Evolutionary conservation across 2,113 vertebrate genomes (phyloP).

Genomic region (Ibidorhyncha struthersii): DNA sequence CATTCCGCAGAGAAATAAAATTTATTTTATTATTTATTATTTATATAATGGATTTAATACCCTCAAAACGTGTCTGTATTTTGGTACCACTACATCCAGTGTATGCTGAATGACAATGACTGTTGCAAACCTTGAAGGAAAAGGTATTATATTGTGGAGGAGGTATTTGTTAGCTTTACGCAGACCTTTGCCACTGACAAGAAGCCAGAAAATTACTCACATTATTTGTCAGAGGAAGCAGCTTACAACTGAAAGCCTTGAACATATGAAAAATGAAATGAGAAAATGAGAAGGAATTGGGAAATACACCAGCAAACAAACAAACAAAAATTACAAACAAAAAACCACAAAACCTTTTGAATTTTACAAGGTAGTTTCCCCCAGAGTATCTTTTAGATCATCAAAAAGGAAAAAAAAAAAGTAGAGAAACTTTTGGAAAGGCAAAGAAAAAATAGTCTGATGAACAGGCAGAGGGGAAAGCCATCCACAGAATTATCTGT

Average conservation of each 20-base stretch:
- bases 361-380: neutral
- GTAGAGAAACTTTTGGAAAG: neutral
- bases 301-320: neutral
- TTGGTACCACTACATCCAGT: neutral
- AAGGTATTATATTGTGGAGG: neutral
- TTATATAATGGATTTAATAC: neutral
- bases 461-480: neutral
- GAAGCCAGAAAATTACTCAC: conserved; percentile 1
- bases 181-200: neutral
- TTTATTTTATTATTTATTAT: neutral
- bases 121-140: neutral
- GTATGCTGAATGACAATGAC: neutral
- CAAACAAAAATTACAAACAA: neutral
- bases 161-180: neutral
- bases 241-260: neutral
- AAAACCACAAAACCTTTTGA: neutral
- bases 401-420: neutral
- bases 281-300: neutral
- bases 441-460: neutral
- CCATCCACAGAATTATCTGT: neutral
- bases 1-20: neutral
- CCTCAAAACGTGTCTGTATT: neutral
- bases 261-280: neutral
- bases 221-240: neutral
- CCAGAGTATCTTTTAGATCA: neutral